phyloP scores from a whole-genome alignment of 35 echinoderm and acorn worm genomes.

The Ophiothrix spiculata region DNA sequence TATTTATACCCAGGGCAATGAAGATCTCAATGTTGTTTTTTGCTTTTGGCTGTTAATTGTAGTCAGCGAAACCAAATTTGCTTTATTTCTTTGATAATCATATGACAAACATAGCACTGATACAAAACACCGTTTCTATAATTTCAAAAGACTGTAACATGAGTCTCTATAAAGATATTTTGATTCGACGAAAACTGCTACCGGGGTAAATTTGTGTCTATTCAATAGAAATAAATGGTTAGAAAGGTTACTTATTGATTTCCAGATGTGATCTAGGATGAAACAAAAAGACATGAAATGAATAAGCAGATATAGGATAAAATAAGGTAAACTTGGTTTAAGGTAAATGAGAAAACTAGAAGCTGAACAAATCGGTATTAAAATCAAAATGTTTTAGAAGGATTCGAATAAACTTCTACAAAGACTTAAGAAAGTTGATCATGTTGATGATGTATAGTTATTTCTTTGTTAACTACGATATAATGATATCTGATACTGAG shows the following conservation, averaged over 20 bases:
- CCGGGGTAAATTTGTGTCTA: neutral
- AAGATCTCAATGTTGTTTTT: neutral
- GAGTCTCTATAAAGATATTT: neutral
- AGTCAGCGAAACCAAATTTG: conserved; percentile 6
- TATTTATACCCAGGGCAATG: neutral
- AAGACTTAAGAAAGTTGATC: no score
- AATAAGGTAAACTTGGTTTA: no score
- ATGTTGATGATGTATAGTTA: no score
- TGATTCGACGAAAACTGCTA: neutral
- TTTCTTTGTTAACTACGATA: no score
- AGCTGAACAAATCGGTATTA: no score
- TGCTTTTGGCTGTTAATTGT: neutral
- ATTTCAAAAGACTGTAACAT: neutral
- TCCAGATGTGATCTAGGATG: no score
- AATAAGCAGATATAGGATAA: neutral
- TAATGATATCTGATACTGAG: no score
- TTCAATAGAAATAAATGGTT: neutral
- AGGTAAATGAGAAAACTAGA: no score
- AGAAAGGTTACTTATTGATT: neutral
- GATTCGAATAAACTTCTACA: no score
- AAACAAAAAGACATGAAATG: neutral
- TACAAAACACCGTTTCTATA: conserved; percentile 8
- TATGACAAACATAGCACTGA: neutral
- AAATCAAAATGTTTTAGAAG: no score
- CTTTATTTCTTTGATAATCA: neutral